Evolutionary conservation across 2,797 vertebrate genomes (phyloP), one percentile per base, ranked within the genome.

Genomic region (Streptopelia turtur): DNA sequence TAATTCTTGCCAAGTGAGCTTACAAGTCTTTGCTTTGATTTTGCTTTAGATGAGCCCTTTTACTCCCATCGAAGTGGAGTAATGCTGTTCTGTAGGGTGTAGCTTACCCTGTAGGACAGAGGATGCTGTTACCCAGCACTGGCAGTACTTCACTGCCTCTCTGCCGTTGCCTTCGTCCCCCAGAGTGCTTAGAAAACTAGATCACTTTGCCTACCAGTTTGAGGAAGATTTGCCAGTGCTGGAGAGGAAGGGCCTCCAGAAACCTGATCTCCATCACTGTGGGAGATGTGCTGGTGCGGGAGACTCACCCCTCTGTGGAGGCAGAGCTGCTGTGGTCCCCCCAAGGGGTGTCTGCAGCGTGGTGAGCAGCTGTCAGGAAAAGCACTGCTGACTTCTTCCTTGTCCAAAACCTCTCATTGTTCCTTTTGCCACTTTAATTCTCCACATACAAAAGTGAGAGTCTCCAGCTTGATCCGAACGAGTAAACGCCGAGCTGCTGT

Each of bases 241-340:
- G 21, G 68, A 30, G 39, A 57, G 53, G 5, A 1, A 68, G 55
- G 39, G 27, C 20, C 57, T 71, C 43, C 43, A 64, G 39, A 39
- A 16, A 14, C 31, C 20, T 33, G 64, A 71, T 31, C 45, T 45
- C 43, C 17, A 0, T 9, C 0, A 0, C 33, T 47, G 41, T 10
- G 1, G 4, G 4, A 55, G 57, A 9, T 0, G 1, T 22, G 53
- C 49, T 59, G 0, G 0, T 23, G 60, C 17, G 56, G 53, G 16
- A 45, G 41, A 23, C 16, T 41, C 18, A 0, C 12, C 11, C 4
- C 28, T 25, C 25, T n/a, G 2, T 1, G 9, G 60, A 35, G 52
- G 11, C 1, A 15, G 43, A 55, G 56, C 50, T 13, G 5, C 56
- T 15, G 13, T 12, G 24, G 65, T 22, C 30, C 18, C 4, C 10